A percentile compares a stretch with the other conserved stretches of the same genome.
phyloP scores from a whole-genome alignment of 1,140 invertebrate species.

The Telenomus remus region DNA sequence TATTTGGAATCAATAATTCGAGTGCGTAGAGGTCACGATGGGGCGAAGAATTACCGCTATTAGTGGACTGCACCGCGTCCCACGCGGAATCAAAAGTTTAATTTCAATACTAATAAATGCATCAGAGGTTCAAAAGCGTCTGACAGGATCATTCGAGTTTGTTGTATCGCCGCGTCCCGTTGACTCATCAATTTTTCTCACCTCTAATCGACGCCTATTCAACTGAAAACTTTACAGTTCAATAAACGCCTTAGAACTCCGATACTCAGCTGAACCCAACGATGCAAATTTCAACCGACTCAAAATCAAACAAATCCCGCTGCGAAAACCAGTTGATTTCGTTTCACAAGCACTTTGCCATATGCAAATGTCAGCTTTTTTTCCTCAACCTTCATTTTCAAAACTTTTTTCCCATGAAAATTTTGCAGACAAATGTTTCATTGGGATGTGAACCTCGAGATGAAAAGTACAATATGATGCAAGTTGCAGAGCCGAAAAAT shows the following conservation, averaged over 20 bases:
- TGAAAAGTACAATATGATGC: conserved; percentile 10
- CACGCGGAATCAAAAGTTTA: conserved; percentile 6
- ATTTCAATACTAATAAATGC: conserved; percentile 31
- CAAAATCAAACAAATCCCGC: no score
- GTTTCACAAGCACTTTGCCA: no score
- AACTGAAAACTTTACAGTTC: conserved; percentile 26
- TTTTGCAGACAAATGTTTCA: background rate
- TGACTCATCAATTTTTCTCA: conserved; percentile 13
- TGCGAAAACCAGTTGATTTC: no score
- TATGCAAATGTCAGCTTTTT: no score
- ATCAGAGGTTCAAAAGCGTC: background rate
- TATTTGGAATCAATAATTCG: conserved; percentile 59
- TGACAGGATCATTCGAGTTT: no score
- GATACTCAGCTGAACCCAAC: no score
- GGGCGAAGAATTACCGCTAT: conserved; percentile 64
- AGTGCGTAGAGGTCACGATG: conserved; percentile 67
- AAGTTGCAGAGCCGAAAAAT: conserved; percentile 12
- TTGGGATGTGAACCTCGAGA: background rate
- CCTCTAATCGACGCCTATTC: conserved; percentile 27
- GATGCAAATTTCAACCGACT: no score
- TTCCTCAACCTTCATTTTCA: no score
- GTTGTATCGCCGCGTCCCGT: background rate
- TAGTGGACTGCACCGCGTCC: conserved; percentile 59
- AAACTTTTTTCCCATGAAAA: no score
- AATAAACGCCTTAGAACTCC: conserved; percentile 3